Evolutionary conservation across 2,888 invertebrate species (phyloP).

Genomic region (Dasypolia templi): DNA sequence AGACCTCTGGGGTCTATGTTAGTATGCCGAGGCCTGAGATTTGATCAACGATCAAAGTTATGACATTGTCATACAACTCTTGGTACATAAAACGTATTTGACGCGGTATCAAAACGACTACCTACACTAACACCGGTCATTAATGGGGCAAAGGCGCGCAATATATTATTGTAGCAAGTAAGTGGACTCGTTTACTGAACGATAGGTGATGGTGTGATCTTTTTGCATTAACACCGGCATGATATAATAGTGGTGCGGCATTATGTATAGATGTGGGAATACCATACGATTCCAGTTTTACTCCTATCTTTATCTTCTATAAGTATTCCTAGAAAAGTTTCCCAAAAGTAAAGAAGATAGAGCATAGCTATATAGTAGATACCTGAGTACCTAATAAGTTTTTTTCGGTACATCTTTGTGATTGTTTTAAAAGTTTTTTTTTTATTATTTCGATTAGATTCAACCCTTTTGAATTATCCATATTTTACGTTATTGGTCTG

Average conservation of each 20-base stretch:
- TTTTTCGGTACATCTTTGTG: neutral
- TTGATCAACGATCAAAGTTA: too few species aligned
- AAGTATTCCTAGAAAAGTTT: neutral
- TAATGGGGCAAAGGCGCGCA: constrained; percentile 35
- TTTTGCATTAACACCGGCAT: neutral
- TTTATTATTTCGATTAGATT: neutral
- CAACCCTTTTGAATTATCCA: neutral
- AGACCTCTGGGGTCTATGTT: too few species aligned
- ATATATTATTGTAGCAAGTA: constrained; percentile 34
- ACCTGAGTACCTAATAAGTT: neutral
- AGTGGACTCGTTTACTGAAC: constrained; percentile 24
- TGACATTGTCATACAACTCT: constrained; percentile 21
- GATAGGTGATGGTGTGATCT: neutral
- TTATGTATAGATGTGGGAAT: neutral
- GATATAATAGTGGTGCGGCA: neutral
- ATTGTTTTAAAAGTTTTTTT: too few species aligned
- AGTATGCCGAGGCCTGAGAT: too few species aligned
- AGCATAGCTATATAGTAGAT: neutral
- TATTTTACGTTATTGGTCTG: neutral
- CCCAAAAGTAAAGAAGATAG: neutral
- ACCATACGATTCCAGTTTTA: neutral
- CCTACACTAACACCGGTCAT: constrained; percentile 50
- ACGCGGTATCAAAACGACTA: constrained; percentile 17
- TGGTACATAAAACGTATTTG: constrained; percentile 27
- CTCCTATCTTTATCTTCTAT: neutral